These are phyloP conservation scores for Blastomussa wellsi DNA, from an alignment of 92 coral and sea anemone genomes.

Conservation along the genomic window DNA sequence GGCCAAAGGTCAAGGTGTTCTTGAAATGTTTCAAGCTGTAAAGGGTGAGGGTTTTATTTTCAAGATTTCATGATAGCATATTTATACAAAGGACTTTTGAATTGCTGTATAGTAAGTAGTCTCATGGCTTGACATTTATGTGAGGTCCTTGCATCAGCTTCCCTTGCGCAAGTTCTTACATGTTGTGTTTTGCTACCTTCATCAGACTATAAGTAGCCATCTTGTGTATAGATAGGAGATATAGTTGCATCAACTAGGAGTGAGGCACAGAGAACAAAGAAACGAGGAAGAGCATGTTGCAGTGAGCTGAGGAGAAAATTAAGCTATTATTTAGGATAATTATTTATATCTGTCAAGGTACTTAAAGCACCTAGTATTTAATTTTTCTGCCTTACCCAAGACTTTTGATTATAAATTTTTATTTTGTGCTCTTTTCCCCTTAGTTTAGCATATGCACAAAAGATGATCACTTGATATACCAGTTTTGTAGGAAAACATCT, in stretches of 20 bases:
- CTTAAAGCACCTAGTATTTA: not conserved
- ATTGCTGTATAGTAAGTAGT: not conserved
- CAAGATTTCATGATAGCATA: not conserved
- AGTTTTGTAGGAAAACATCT: no score
- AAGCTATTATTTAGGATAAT: not conserved
- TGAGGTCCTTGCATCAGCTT: not conserved
- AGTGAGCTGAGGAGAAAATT: not conserved
- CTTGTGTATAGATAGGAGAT: not conserved
- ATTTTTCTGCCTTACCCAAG: not conserved
- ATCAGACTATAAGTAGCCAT: not conserved
- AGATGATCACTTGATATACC: not conserved
- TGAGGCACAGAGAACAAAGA: not conserved
- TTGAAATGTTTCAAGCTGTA: not conserved
- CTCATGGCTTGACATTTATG: not conserved
- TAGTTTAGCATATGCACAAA: not conserved
- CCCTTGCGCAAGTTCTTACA: not conserved
- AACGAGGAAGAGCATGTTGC: not conserved
- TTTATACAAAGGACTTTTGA: not conserved
- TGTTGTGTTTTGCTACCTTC: not conserved
- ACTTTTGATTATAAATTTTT: not conserved
- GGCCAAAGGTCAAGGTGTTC: not conserved
- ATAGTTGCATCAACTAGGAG: not conserved
- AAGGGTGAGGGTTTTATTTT: not conserved
- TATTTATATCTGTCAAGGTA: slow-evolving; percentile 45
- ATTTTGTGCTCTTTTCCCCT: slow-evolving; percentile 13